Evolutionary conservation across 2,797 vertebrate genomes (phyloP).

Genomic region (Mallotus villosus): DNA sequence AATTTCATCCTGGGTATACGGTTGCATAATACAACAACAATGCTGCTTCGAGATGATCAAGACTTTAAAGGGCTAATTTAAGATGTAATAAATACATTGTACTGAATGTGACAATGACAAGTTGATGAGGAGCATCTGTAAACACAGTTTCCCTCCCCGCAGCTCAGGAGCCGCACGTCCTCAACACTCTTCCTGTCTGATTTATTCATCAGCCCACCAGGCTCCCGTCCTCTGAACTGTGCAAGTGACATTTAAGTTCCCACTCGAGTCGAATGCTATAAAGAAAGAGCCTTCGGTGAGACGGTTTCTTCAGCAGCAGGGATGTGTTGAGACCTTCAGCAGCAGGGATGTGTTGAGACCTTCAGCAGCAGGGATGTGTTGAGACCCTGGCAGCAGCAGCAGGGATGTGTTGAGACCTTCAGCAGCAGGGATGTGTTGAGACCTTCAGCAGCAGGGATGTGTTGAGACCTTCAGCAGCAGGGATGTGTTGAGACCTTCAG

Average conservation of each 20-base stretch:
- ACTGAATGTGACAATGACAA: conserved; percentile 28
- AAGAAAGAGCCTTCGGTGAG: neutral
- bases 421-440: neutral
- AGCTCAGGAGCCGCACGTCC: conserved; percentile 12
- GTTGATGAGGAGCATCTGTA: neutral
- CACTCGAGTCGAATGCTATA: conserved; percentile 26
- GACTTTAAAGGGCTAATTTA: neutral
- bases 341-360: neutral
- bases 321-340: neutral
- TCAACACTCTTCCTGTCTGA: conserved; percentile 46
- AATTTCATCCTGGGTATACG: no score
- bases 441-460: neutral
- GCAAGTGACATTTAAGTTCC: conserved; percentile 52
- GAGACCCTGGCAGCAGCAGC: no score
- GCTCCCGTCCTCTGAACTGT: conserved; percentile 45
- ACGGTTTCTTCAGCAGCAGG: neutral
- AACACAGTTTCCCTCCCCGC: no score
- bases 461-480: neutral
- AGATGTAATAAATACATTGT: conserved; percentile 10
- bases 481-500: neutral
- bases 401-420: neutral
- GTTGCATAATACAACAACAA: no score
- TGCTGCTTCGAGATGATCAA: no score
- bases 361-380: neutral
- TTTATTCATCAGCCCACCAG: conserved; percentile 53